A percentile compares a stretch with the other conserved stretches of the same genome.
Evolutionary conservation across 2,797 vertebrate genomes (phyloP).

Genomic region (Rachycentron canadum): DNA sequence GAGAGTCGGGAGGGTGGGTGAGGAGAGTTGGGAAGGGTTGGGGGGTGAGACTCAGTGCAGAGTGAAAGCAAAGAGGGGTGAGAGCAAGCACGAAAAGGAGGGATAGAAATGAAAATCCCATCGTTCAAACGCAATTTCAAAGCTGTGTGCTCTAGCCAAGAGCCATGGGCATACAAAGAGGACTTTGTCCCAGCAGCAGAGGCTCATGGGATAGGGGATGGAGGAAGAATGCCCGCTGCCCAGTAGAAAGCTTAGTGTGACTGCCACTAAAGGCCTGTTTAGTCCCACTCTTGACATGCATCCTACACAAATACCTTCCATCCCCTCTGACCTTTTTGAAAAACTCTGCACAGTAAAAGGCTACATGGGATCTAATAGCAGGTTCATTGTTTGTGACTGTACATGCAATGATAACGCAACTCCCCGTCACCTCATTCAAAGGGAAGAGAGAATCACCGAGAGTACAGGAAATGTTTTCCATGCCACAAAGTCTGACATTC

Average conservation of each 20-base stretch:
- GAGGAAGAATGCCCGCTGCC: conserved; percentile 83
- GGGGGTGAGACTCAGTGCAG: conserved; percentile 43
- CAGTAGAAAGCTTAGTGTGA: conserved; percentile 77
- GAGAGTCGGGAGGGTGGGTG: conserved; percentile 54
- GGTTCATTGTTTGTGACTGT: conserved; percentile 34
- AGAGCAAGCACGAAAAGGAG: conserved; percentile 79
- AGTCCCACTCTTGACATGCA: conserved; percentile 78
- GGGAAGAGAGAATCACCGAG: conserved; percentile 14
- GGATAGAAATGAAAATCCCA: conserved; percentile 87
- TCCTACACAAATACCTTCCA: conserved; percentile 78
- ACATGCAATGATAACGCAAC: conserved; percentile 25
- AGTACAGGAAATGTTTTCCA: conserved; percentile 52
- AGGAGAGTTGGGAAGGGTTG: conserved; percentile 31
- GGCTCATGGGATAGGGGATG: conserved; percentile 89
- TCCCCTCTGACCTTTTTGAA: conserved; percentile 59
- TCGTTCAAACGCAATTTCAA: conserved; percentile 86
- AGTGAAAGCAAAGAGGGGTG: conserved; percentile 77
- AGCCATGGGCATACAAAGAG: conserved; percentile 88
- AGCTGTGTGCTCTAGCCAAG: conserved; percentile 87
- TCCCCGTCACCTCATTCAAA: conserved; percentile 10
- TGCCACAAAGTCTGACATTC: conserved; percentile 58
- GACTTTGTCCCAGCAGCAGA: conserved; percentile 89
- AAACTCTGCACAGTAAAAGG: conserved; percentile 34
- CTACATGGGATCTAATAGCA: conserved; percentile 48
- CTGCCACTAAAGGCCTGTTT: conserved; percentile 78